Conservation (phyloP, 2,888 invertebrate species). For the Sisyra nigra region DNA sequence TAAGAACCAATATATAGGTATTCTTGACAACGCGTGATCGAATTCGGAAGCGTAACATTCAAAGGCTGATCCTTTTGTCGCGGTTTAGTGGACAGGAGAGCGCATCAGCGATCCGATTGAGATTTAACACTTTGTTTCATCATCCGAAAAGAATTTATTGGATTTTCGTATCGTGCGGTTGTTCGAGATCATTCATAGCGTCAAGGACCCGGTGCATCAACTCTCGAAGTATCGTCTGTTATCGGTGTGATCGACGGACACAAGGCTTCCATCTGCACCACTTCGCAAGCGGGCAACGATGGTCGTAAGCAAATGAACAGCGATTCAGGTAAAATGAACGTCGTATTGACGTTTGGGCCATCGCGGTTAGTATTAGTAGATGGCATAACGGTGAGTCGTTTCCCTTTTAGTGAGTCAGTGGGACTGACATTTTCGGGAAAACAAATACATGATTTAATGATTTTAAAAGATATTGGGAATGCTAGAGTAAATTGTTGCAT, state of each 20-base stretch:
- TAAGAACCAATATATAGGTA: no score
- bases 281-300: not conserved
- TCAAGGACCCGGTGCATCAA: not conserved
- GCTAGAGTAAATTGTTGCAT: constrained; percentile 1
- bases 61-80: constrained; percentile 5
- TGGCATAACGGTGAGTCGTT: constrained; percentile 6
- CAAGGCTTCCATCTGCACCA: not conserved
- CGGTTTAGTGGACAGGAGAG: constrained; percentile 3
- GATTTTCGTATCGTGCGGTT: not conserved
- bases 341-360: not conserved
- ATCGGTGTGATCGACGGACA: not conserved
- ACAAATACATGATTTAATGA: not conserved
- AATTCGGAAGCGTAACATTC: constrained; percentile 7
- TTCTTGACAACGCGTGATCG: constrained; percentile 4
- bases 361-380: not conserved
- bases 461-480: constrained; percentile 5
- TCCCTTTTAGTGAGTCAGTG: constrained; percentile 7
- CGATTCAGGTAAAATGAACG: not conserved
- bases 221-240: not conserved
- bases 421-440: constrained; percentile 6
- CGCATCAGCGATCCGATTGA: not conserved
- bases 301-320: not conserved
- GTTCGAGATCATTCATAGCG: no score
- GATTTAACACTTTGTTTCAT: not conserved
- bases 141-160: not conserved